These are phyloP conservation scores for Abrostola tripartita DNA, from an alignment of 2,888 invertebrate species.

Conservation along the genomic window DNA sequence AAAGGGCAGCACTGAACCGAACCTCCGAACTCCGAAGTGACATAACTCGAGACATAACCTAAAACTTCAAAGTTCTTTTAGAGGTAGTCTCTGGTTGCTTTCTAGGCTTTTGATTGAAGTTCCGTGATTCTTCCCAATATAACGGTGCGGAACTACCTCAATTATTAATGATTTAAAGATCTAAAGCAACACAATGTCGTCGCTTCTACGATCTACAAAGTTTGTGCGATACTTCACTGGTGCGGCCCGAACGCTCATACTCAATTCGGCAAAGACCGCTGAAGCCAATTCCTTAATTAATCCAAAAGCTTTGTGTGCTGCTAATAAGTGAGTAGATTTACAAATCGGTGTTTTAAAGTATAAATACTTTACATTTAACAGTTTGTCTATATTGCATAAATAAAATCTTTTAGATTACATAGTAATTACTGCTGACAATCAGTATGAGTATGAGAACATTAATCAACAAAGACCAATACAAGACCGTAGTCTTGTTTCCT, in stretches of 20 bases:
- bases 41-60: slow-evolving; percentile 67
- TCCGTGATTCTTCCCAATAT: slow-evolving; percentile 28
- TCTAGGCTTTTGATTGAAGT: slow-evolving; percentile 18
- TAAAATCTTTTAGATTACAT: no score
- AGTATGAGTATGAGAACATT: no score
- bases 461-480: no score
- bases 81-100: slow-evolving; percentile 16
- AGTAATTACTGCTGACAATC: no score
- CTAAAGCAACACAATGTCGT: slow-evolving; percentile 85
- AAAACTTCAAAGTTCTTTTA: slow-evolving; percentile 69
- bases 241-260: slow-evolving; percentile 90
- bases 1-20: no score
- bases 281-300: slow-evolving; percentile 88
- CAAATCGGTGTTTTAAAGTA: background rate
- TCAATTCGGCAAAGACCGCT: slow-evolving; percentile 90
- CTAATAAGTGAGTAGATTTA: slow-evolving; percentile 75
- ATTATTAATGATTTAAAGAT: slow-evolving; percentile 55
- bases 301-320: slow-evolving; percentile 75
- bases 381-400: background rate
- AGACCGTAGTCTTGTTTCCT: no score
- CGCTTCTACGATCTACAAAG: slow-evolving; percentile 91
- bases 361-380: background rate
- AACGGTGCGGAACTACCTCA: background rate
- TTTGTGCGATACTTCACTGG: slow-evolving; percentile 92
- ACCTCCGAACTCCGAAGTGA: slow-evolving; percentile 51